phyloP scores from a whole-genome alignment of 1,140 invertebrate species.

The Rhyacophila brunnea region DNA sequence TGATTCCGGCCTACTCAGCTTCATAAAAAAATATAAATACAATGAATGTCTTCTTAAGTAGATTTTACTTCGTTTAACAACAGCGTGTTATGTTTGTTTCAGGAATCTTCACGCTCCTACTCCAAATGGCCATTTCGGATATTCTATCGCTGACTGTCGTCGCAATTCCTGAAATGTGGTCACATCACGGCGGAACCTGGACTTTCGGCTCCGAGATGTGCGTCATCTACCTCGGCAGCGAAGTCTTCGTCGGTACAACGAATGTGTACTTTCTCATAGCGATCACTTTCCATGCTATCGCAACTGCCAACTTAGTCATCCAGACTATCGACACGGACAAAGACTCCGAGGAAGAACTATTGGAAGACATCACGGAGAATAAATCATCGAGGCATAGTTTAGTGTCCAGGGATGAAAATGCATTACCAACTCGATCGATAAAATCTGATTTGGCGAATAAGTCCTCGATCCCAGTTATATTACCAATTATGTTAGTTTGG shows the following conservation, averaged over 20 bases:
- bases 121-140: constrained; percentile 54
- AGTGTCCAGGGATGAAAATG: constrained; percentile 46
- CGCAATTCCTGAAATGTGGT: constrained; percentile 53
- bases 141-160: constrained; percentile 44
- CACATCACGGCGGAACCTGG: constrained; percentile 50
- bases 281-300: constrained; percentile 55
- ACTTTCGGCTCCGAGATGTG: constrained; percentile 48
- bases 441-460: constrained; percentile 49
- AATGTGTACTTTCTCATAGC: constrained; percentile 53
- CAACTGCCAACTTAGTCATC: constrained; percentile 50
- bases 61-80: too few species aligned
- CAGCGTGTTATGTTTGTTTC: constrained; percentile 38
- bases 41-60: too few species aligned
- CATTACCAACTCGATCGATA: constrained; percentile 47
- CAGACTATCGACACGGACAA: constrained; percentile 42
- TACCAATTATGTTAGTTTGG: constrained; percentile 56
- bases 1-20: too few species aligned
- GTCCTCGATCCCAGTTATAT: constrained; percentile 47
- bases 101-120: constrained; percentile 53
- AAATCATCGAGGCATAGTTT: constrained; percentile 50
- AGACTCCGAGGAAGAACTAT: constrained; percentile 53
- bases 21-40: too few species aligned
- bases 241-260: constrained; percentile 53
- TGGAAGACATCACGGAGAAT: constrained; percentile 36
- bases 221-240: constrained; percentile 50